Conservation (phyloP, 2,797 vertebrate species). For the Poecilia gillii region DNA sequence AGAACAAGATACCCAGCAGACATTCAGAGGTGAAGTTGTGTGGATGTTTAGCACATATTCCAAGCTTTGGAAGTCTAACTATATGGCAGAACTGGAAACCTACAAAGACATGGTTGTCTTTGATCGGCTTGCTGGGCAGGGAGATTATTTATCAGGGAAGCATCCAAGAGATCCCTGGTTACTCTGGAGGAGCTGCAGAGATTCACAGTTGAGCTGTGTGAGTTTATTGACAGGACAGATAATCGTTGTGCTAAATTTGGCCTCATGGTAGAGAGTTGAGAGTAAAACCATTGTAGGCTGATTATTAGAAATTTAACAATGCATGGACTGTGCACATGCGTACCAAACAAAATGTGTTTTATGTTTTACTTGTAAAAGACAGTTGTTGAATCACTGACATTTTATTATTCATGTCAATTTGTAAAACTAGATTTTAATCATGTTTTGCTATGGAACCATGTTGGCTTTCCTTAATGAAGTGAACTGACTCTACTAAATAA, state of each 20-base stretch:
- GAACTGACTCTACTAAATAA: not conserved
- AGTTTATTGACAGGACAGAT: not conserved
- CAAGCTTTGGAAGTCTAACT: not conserved
- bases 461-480: not conserved
- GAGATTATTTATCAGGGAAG: not conserved
- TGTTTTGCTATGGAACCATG: not conserved
- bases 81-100: not conserved
- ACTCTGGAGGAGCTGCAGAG: constrained; percentile 1
- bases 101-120: not conserved
- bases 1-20: not conserved
- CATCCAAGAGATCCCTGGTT: not conserved
- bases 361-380: no score
- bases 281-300: not conserved
- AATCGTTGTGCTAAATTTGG: not conserved
- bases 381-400: not conserved
- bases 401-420: not conserved
- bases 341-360: no score
- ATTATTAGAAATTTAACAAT: not conserved
- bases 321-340: not conserved
- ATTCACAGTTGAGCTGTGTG: not conserved
- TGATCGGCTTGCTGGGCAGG: not conserved
- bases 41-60: not conserved
- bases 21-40: not conserved
- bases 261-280: not conserved
- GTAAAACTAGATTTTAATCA: not conserved